phyloP scores from a whole-genome alignment of 2,113 vertebrate genomes.

The Ursus arctos region DNA sequence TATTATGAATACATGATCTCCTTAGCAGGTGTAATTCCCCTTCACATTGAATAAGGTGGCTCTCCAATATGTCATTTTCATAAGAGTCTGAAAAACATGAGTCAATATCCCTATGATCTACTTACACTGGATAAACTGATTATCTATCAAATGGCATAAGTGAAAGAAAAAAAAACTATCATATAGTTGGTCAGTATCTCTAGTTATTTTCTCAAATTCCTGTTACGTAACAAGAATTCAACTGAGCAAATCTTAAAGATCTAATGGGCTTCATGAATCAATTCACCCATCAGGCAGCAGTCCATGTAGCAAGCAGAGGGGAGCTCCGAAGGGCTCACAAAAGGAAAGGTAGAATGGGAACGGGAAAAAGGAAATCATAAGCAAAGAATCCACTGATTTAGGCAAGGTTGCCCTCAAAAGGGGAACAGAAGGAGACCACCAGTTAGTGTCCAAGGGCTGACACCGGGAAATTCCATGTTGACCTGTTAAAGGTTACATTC shows the following conservation, averaged over 20 bases:
- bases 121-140: not conserved
- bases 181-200: not conserved
- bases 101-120: not conserved
- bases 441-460: not conserved
- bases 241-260: not conserved
- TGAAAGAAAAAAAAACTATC: not conserved
- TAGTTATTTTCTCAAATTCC: not conserved
- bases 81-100: slow-evolving; percentile 10
- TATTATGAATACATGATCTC: not conserved
- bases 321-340: not conserved
- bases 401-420: not conserved
- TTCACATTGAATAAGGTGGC: not conserved
- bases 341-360: not conserved
- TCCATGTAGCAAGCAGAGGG: not conserved
- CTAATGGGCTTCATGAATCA: not conserved
- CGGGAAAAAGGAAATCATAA: not conserved
- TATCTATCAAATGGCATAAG: not conserved
- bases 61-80: not conserved
- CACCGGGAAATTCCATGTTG: not conserved
- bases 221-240: not conserved
- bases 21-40: not conserved
- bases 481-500: not conserved
- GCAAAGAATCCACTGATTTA: not conserved
- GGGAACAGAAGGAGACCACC: not conserved
- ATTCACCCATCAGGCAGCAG: not conserved